A percentile compares a stretch with the other conserved stretches of the same genome.
These are phyloP conservation scores for Aleiodes alternator DNA, from an alignment of 2,888 invertebrate genomes.

Conservation along the genomic window DNA sequence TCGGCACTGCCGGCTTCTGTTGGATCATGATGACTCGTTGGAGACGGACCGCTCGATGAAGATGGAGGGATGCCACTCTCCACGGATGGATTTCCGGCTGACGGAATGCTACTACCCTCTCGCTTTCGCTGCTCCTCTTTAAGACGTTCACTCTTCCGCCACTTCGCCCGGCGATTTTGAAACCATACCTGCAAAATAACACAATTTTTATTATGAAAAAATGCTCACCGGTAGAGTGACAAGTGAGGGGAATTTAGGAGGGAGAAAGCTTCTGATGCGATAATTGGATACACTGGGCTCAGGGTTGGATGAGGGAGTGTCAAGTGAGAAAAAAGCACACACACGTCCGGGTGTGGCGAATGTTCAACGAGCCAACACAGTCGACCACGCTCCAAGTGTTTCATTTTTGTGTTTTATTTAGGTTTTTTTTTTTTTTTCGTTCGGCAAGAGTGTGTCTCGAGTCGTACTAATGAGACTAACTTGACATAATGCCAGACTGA, in stretches of 20 bases:
- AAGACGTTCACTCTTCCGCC: conserved; percentile 93
- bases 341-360: conserved; percentile 62
- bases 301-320: conserved; percentile 42
- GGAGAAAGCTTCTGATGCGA: conserved; percentile 25
- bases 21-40: conserved; percentile 65
- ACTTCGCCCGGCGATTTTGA: conserved; percentile 94
- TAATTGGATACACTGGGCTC: conserved; percentile 38
- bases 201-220: too few species aligned
- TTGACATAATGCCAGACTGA: conserved; percentile 74
- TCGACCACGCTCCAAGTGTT: conserved; percentile 60
- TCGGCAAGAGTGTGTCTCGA: conserved; percentile 56
- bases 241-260: not conserved
- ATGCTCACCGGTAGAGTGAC: not conserved
- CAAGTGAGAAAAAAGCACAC: conserved; percentile 48
- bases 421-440: conserved; percentile 28
- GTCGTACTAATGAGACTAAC: conserved; percentile 74
- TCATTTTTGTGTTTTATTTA: conserved; percentile 62
- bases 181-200: conserved; percentile 87
- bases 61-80: conserved; percentile 60
- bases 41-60: conserved; percentile 68
- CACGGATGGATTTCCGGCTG: conserved; percentile 55
- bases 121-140: conserved; percentile 93
- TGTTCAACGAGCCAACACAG: conserved; percentile 71
- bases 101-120: conserved; percentile 82
- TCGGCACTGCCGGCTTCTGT: conserved; percentile 56